Percentiles rank a stretch among this genome's conserved stretches.
These are phyloP conservation scores for Brienomyrus brachyistius DNA, from an alignment of 2,113 vertebrate species.

Conservation along the genomic window DNA sequence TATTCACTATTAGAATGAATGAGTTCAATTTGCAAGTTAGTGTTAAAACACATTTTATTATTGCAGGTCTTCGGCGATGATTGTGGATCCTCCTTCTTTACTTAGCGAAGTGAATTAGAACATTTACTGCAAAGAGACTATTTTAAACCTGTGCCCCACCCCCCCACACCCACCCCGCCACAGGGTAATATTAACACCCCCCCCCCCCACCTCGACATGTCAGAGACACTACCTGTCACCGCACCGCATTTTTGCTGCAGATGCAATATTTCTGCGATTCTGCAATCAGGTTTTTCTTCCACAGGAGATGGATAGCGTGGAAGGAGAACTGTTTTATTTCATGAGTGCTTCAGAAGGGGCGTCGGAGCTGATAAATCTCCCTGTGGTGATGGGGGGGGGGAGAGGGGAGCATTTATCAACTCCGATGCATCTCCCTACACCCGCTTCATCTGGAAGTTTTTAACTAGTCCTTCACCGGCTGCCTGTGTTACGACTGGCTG, in stretches of 20 bases:
- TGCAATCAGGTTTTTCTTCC: slow-evolving; percentile 12
- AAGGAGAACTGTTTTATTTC: not conserved
- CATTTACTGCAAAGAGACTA: not conserved
- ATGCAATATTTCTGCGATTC: not conserved
- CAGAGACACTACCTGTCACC: slow-evolving; percentile 2
- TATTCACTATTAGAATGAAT: slow-evolving; percentile 8
- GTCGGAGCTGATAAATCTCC: not conserved
- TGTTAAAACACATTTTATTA: not conserved
- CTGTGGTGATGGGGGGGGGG: not conserved
- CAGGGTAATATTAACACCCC: not conserved
- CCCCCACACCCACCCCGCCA: too few relatives aligned
- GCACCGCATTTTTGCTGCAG: not conserved
- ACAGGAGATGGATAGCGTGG: not conserved
- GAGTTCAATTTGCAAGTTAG: not conserved
- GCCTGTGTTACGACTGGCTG: not conserved
- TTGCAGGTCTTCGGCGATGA: not conserved
- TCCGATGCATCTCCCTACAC: not conserved
- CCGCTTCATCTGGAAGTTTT: not conserved
- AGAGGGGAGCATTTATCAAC: not conserved
- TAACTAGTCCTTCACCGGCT: not conserved
- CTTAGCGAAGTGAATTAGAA: not conserved
- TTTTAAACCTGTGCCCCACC: not conserved
- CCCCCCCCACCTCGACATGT: not conserved
- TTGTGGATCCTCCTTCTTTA: not conserved
- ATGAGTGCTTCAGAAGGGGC: not conserved